Evolutionary conservation across 2,113 vertebrate genomes (phyloP).

Genomic region (Drymodes brunneopygia): DNA sequence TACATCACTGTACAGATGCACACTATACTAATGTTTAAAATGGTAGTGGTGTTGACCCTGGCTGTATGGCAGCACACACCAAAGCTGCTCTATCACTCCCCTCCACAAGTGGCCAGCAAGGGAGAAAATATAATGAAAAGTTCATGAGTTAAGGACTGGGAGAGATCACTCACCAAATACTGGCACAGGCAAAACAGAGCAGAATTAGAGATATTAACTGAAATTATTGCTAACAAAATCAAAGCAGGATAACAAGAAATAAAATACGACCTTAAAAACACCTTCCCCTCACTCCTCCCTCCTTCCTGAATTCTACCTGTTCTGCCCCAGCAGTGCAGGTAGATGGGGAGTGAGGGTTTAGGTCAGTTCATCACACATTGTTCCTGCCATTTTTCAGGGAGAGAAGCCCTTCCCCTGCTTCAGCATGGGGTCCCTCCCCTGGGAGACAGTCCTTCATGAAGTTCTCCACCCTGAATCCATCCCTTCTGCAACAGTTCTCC

Average conservation of each 20-base stretch:
- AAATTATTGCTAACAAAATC: not conserved
- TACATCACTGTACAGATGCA: not conserved
- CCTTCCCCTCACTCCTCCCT: not conserved
- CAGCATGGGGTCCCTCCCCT: not conserved
- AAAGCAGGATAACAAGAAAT: not conserved
- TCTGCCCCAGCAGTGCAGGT: not conserved
- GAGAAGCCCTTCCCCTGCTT: not conserved
- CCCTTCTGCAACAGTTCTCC: not conserved
- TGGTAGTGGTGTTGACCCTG: fast-evolving
- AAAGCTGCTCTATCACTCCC: not conserved
- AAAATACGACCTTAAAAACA: not conserved
- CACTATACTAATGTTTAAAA: not conserved
- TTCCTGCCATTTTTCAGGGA: not conserved
- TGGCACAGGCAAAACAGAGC: not conserved
- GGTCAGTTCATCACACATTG: not conserved
- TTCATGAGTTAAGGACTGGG: not conserved
- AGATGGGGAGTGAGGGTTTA: not conserved
- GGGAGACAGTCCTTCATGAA: not conserved
- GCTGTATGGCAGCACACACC: not conserved
- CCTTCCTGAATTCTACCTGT: not conserved
- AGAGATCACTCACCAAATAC: not conserved
- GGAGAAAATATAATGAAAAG: not conserved
- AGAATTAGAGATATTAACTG: not conserved
- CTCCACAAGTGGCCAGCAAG: not conserved
- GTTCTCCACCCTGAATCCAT: not conserved